Conservation (phyloP, 2,797 vertebrate genomes). For the Leontopithecus rosalia region DNA sequence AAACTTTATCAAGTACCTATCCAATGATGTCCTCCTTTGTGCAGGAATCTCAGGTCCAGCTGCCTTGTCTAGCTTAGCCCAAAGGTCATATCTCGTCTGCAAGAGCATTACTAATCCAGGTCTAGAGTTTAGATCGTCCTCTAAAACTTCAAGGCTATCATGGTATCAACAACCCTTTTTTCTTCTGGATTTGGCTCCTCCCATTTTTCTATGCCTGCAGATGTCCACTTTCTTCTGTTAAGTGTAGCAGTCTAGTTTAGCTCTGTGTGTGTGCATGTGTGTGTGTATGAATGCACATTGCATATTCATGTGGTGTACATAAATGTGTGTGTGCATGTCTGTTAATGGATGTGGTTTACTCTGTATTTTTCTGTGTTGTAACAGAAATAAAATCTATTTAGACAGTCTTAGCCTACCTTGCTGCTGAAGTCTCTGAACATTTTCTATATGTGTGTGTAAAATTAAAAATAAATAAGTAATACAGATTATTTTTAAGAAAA, state of each 20-base stretch:
- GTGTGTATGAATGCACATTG: accelerated
- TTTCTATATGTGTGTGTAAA: neutral
- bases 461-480: neutral
- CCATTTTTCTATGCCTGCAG: neutral
- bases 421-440: neutral
- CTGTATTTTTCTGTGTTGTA: neutral
- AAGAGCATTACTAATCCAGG: neutral
- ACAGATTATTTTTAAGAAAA: neutral
- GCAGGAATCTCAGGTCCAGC: neutral
- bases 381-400: neutral
- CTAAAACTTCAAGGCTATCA: neutral
- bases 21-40: neutral
- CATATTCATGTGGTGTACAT: neutral
- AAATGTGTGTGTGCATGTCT: neutral
- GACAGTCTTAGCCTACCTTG: neutral
- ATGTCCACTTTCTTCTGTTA: neutral
- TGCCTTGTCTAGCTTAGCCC: neutral
- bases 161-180: no score
- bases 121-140: neutral
- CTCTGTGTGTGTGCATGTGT: neutral
- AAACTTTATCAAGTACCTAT: neutral
- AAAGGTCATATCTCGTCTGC: neutral
- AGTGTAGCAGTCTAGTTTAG: neutral
- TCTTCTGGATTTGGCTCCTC: neutral
- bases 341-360: neutral